These are phyloP conservation scores for Ophthalmolycus amberensis DNA, from an alignment of 2,113 vertebrate genomes.

Conservation along the genomic window DNA sequence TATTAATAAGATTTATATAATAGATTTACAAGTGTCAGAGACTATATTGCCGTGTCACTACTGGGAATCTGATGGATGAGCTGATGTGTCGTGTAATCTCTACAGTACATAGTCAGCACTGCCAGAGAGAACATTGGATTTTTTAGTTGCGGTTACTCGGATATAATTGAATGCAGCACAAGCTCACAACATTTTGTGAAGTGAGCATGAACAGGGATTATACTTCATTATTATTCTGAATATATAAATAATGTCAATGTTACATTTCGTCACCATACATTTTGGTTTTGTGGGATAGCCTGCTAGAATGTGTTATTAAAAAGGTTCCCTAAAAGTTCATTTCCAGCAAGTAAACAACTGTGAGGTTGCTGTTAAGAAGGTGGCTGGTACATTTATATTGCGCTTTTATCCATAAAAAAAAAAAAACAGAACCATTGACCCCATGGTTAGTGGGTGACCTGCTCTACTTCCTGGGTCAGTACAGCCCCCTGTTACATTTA, in stretches of 20 bases:
- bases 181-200: not conserved
- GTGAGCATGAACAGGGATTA: not conserved
- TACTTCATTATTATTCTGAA: not conserved
- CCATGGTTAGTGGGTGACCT: not conserved
- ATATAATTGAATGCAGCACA: not conserved
- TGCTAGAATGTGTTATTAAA: not conserved
- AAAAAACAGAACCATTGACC: not conserved
- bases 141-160: not conserved
- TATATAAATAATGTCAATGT: not conserved
- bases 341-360: not conserved
- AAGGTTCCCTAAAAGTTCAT: not conserved
- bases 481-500: too few species aligned
- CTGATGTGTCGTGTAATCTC: not conserved
- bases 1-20: slow-evolving; percentile 58
- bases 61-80: slow-evolving; percentile 31
- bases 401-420: not conserved
- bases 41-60: slow-evolving; percentile 21
- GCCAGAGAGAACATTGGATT: not conserved
- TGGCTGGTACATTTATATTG: not conserved
- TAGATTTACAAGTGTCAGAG: slow-evolving; percentile 48
- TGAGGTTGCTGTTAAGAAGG: not conserved
- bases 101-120: slow-evolving; percentile 16
- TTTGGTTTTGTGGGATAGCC: not conserved
- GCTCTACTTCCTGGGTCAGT: not conserved
- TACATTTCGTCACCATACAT: not conserved